Base-by-base conservation (phyloP, 2,888 invertebrate species). In the Tinea pellionella region DNA sequence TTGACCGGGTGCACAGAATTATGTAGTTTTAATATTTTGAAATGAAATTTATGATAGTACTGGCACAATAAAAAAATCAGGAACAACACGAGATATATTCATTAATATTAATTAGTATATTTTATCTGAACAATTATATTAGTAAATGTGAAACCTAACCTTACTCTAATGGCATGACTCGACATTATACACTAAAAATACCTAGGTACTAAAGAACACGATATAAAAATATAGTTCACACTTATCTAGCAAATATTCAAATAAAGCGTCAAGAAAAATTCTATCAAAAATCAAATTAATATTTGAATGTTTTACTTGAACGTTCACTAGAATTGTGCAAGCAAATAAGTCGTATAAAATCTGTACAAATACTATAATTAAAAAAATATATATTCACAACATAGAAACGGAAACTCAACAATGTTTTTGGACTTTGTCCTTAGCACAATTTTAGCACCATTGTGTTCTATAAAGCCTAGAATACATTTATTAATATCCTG, bases 161-260 rank as follows among this genome's bases (percentile, higher is more conserved):
- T 78, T 83, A 85, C 59, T 63, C 82, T 86, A 87, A 80, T 82
- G 85, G 84, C 85, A 84, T 87, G 86, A 87, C 86, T 87, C 77
- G 77, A 80, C 74, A 69, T 72, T 75, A 1, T 75, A 76, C 72
- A 63, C 77, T 74, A 78, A 81, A 66, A 24, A 51, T 64, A 63
- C 65, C 72, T 78, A 77, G 67, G 70, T 67, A 69, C 64, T 68
- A 72, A 62, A 73, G 68, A 64, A 68, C 66, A 71, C 68, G 65
- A 72, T 66, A 64, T 47, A 47, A 16, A 47, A 47, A 16, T 16
- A 15, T 47, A 16, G 16, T 16, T 16, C 2, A 15, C 47, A 47
- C n/a, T 2, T 9, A 1, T 47, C 15, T 2, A 47, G 47, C 13
- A n/a, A 47, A 47, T n/a, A 13, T 47, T 47, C 47, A 47, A 47